These are phyloP conservation scores for Zalophus californianus DNA, from an alignment of 2,797 vertebrate genomes.

Conservation along the genomic window DNA sequence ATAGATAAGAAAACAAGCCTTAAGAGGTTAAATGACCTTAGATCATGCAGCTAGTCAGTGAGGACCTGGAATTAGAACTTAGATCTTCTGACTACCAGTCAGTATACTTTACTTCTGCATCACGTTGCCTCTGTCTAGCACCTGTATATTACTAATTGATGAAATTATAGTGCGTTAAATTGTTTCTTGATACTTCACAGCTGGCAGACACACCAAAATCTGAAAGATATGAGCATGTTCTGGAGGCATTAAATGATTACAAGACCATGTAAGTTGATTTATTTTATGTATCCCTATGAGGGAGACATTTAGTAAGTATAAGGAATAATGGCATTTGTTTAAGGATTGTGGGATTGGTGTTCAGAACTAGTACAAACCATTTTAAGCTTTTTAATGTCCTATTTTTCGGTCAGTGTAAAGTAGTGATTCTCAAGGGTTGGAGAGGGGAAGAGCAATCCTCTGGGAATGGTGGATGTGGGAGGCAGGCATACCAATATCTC, in stretches of 20 bases:
- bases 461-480: conserved; percentile 36
- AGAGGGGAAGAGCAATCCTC: conserved; percentile 27
- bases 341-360: conserved; percentile 69
- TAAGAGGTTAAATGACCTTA: conserved; percentile 24
- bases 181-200: conserved; percentile 89
- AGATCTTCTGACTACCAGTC: neutral
- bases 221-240: conserved; percentile 94
- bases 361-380: conserved; percentile 26
- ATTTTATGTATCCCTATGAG: conserved; percentile 71
- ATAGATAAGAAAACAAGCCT: conserved; percentile 56
- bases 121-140: conserved; percentile 68
- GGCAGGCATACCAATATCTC: neutral
- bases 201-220: conserved; percentile 94
- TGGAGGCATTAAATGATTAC: conserved; percentile 97
- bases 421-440: conserved; percentile 20
- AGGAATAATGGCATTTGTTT: conserved; percentile 65
- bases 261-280: conserved; percentile 94
- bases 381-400: conserved; percentile 56
- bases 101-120: conserved; percentile 45
- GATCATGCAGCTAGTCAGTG: neutral
- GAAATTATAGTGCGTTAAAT: conserved; percentile 81
- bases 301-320: conserved; percentile 70
- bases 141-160: conserved; percentile 72
- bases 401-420: conserved; percentile 40
- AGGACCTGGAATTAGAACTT: conserved; percentile 44